Percentiles rank a stretch among this genome's conserved stretches.
Evolutionary conservation across 2,113 vertebrate genomes (phyloP).

Genomic region (Heterotis niloticus): DNA sequence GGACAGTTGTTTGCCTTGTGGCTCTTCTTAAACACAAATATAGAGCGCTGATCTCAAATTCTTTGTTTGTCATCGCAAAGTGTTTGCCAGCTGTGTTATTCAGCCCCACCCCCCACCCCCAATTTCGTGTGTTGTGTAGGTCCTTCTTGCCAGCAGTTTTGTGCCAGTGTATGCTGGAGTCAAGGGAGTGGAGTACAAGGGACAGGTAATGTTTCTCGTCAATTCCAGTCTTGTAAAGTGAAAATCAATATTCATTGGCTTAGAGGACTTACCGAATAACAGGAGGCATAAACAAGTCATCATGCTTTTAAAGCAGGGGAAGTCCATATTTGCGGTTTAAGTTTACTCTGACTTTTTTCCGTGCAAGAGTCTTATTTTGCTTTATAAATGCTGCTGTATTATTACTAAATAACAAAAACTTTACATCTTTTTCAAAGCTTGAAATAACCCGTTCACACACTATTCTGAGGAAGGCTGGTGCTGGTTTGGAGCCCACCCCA

Average conservation of each 20-base stretch:
- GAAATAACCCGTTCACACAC: too few relatives aligned
- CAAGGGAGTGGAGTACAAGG: slow-evolving; percentile 76
- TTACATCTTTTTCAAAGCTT: too few relatives aligned
- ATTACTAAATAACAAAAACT: too few relatives aligned
- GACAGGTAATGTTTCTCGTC: slow-evolving; percentile 67
- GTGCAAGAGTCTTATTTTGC: neutral
- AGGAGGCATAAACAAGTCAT: neutral
- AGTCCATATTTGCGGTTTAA: neutral
- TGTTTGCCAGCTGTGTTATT: neutral
- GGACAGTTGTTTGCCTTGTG: neutral
- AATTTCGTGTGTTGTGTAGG: slow-evolving; percentile 54
- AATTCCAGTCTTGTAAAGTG: neutral
- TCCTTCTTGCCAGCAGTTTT: slow-evolving; percentile 84
- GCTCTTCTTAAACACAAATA: neutral
- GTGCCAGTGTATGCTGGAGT: slow-evolving; percentile 80
- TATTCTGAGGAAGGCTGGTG: too few relatives aligned
- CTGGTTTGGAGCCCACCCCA: too few relatives aligned
- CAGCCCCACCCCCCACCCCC: too few relatives aligned
- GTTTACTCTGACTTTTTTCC: too few relatives aligned
- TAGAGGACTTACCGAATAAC: neutral
- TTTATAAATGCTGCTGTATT: neutral
- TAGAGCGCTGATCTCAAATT: neutral
- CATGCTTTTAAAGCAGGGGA: neutral
- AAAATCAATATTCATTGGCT: too few relatives aligned
- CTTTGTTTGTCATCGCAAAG: neutral